A percentile compares a stretch with the other conserved stretches of the same genome.
These are phyloP conservation scores for Aphelinus atriplicis DNA, from an alignment of 1,140 invertebrate species.

Conservation along the genomic window DNA sequence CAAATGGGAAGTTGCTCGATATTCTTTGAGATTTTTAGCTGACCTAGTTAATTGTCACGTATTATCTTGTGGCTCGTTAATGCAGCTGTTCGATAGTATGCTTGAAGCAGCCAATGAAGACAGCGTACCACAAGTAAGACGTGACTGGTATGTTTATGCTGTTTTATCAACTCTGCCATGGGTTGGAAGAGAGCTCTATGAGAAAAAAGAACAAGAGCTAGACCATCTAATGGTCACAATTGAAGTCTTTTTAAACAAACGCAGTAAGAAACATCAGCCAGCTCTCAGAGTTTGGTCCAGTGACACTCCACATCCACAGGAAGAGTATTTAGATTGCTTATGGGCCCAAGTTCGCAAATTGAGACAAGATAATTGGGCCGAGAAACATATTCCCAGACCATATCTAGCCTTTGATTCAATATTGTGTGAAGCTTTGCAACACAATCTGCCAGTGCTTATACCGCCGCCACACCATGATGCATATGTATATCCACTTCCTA, in stretches of 20 bases:
- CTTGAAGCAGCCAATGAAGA: conserved; percentile 95
- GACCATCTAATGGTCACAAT: conserved; percentile 93
- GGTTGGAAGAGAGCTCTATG: conserved; percentile 95
- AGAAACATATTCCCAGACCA: conserved; percentile 94
- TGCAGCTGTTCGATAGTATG: conserved; percentile 93
- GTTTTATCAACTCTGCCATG: conserved; percentile 94
- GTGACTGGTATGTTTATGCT: conserved; percentile 97
- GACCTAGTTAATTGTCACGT: conserved; percentile 98
- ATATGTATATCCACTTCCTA: conserved; percentile 89
- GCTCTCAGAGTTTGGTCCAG: conserved; percentile 92
- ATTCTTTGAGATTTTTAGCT: conserved; percentile 89
- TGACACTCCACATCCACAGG: conserved; percentile 93
- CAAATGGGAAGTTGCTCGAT: conserved; percentile 91
- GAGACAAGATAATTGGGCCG: conserved; percentile 94
- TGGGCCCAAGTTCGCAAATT: conserved; percentile 96
- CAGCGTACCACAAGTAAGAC: conserved; percentile 85
- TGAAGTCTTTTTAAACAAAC: conserved; percentile 93
- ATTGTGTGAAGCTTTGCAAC: conserved; percentile 93
- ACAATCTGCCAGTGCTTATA: conserved; percentile 89
- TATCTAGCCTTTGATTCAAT: conserved; percentile 96
- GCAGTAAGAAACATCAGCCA: conserved; percentile 90
- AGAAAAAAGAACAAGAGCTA: conserved; percentile 95
- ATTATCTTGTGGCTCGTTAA: conserved; percentile 88
- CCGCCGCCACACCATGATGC: conserved; percentile 92
- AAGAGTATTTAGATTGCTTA: conserved; percentile 97